Evolutionary conservation across 1,140 invertebrate species (phyloP), one percentile per base, ranked within the genome.

Genomic region (Maconellicoccus hirsutus): DNA sequence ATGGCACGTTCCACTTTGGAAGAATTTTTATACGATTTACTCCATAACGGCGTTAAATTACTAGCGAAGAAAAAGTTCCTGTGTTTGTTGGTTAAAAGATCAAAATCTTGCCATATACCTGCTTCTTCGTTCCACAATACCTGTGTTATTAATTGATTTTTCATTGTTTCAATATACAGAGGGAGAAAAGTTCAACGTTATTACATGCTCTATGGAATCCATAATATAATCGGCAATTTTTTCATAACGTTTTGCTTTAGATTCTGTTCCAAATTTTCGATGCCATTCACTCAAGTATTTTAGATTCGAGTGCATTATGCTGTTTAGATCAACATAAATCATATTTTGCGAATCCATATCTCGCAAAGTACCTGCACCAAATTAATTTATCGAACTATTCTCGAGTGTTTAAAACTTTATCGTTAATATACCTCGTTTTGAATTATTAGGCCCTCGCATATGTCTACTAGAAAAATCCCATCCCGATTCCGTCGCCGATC

Each of bases 261-360:
- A 75, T 0, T 78, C 71, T 39, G 86, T 82, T 22, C 84, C 83
- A 26, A 82, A 72, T 25, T 74, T 70, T 23, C 75, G 70, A 75
- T 83, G 82, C 74, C 87, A 86, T 25, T 81, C 71, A 0, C 80
- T 75, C 7, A 91, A 76, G 2, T 82, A 77, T 16, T 77, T 75
- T 33, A 86, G 85, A 75, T 87, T 87, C 70, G 79, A 79, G 71
- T 87, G 89, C 16, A 93, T 79, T 71, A 93, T 87, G 3, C 89
- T 82, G 78, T 95, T 95, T 14, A 95, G 80, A 79, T 94, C 92
- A 1, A 93, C 92, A 0, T 92, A 91, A 25, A 93, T 80, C 38
- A 93, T 87, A 61, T 86, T 77, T 10, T 83, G 82, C 0, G 87
- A 87, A 14, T 84, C 79, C 6, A 86, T 83, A 72, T 86, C 79